Conservation (phyloP, 1,140 invertebrate genomes). For the Achatina immaculata region DNA sequence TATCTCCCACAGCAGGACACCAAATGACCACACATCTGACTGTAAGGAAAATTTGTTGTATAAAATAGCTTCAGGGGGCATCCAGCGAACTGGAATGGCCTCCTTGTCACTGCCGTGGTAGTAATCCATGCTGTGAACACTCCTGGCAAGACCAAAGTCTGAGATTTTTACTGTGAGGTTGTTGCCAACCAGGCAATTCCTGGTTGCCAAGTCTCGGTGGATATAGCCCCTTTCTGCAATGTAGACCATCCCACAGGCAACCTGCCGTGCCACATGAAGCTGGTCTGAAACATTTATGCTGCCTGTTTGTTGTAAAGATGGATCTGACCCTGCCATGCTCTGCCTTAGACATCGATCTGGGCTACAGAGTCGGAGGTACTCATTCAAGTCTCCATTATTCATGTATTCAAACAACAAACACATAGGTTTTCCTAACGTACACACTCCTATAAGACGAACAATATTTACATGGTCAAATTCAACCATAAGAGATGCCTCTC, state of each 20-base stretch:
- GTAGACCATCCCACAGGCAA: conserved; percentile 96
- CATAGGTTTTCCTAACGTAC: conserved; percentile 83
- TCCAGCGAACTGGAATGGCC: conserved; percentile 78
- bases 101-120: conserved; percentile 74
- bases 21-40: conserved; percentile 98
- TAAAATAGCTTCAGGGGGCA: conserved; percentile 96
- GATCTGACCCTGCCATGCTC: conserved; percentile 46
- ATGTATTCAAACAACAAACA: conserved; percentile 85
- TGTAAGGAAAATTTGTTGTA: conserved; percentile 97
- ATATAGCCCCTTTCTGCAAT: conserved; percentile 77
- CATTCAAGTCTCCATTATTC: conserved; percentile 80
- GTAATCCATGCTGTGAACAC: conserved; percentile 89
- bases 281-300: conserved; percentile 78
- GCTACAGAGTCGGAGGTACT: conserved; percentile 87
- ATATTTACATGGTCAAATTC: conserved; percentile 89
- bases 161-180: conserved; percentile 92
- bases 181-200: conserved; percentile 92
- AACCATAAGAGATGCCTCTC: conserved; percentile 91
- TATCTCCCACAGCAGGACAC: conserved; percentile 97
- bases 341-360: conserved; percentile 76
- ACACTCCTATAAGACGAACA: conserved; percentile 88
- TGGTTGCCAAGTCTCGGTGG: conserved; percentile 90
- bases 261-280: conserved; percentile 88
- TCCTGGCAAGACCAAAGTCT: conserved; percentile 97
- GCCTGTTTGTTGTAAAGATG: conserved; percentile 30